A percentile compares a stretch with the other conserved stretches of the same genome.
Evolutionary conservation across 1,140 invertebrate species (phyloP).

Genomic region (Polyergus mexicanus): DNA sequence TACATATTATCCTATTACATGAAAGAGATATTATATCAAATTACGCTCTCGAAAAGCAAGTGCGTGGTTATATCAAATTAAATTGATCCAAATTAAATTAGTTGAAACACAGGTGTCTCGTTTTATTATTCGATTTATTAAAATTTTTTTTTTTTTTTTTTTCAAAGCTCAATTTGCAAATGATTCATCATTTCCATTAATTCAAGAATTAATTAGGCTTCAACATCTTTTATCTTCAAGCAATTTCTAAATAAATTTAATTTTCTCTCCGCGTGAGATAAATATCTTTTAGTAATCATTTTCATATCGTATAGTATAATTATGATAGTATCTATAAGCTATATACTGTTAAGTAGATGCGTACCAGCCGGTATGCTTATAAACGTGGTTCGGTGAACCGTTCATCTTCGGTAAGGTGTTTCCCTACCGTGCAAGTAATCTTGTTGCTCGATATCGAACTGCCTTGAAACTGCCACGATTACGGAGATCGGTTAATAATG

Average conservation of each 20-base stretch:
- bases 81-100: conserved; percentile 28
- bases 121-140: neutral
- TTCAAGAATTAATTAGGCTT: neutral
- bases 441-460: conserved; percentile 22
- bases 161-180: neutral
- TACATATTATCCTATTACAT: neutral
- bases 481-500: conserved; percentile 52
- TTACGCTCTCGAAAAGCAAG: neutral
- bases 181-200: neutral
- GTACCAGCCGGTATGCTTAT: too few relatives aligned
- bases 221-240: neutral
- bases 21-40: conserved; percentile 19
- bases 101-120: neutral
- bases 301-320: neutral
- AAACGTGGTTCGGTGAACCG: neutral
- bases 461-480: conserved; percentile 3
- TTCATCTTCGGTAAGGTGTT: conserved; percentile 18
- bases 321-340: neutral
- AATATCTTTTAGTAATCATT: neutral
- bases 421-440: conserved; percentile 20
- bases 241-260: neutral
- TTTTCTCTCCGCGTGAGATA: neutral
- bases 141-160: too few relatives aligned
- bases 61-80: conserved; percentile 40
- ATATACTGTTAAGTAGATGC: neutral